Evolutionary conservation across 2,113 vertebrate genomes (phyloP).

Genomic region (Oophaga pumilio): DNA sequence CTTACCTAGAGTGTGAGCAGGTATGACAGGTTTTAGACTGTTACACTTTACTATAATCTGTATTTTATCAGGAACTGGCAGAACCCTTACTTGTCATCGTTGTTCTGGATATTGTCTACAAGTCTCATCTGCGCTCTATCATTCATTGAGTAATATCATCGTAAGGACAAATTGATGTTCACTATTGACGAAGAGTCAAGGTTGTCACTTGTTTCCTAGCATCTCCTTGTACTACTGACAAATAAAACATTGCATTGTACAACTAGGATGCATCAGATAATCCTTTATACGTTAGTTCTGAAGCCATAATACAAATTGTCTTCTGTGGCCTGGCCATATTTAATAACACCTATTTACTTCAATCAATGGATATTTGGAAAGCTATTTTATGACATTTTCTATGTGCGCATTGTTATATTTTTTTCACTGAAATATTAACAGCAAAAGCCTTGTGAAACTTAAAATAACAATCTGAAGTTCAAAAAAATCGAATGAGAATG

Average conservation of each 20-base stretch:
- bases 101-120: not conserved
- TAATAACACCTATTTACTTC: not conserved
- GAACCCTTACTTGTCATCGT: slow-evolving; percentile 16
- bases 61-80: not conserved
- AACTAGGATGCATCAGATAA: not conserved
- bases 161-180: not conserved
- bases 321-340: not conserved
- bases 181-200: slow-evolving; percentile 25
- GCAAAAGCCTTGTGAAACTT: not conserved
- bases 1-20: slow-evolving; percentile 78
- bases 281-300: not conserved
- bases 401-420: not conserved
- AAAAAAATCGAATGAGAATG: not conserved
- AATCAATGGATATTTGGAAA: not conserved
- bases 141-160: slow-evolving; percentile 6
- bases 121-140: not conserved
- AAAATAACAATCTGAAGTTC: not conserved
- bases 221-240: not conserved
- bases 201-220: not conserved
- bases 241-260: not conserved
- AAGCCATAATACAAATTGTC: not conserved
- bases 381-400: not conserved
- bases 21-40: slow-evolving; percentile 67
- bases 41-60: not conserved
- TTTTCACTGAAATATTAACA: not conserved